These are phyloP conservation scores for Notolabrus celidotus DNA, from an alignment of 2,797 vertebrate species.

Conservation along the genomic window DNA sequence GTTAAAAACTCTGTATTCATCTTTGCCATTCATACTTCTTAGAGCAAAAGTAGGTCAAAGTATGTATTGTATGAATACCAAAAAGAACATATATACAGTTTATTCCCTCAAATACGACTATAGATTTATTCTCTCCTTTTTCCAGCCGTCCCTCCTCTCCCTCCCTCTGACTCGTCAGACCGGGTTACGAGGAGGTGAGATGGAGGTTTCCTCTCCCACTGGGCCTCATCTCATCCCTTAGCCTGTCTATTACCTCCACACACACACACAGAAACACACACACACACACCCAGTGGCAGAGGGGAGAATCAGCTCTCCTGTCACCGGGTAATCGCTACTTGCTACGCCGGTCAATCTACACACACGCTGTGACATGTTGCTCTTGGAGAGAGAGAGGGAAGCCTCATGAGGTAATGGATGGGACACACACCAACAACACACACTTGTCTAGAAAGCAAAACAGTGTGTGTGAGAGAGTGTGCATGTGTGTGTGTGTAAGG, in stretches of 20 bases:
- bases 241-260: conserved; percentile 39
- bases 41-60: too few relatives aligned
- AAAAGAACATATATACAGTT: too few relatives aligned
- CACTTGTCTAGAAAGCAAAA: too few relatives aligned
- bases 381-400: conserved; percentile 60
- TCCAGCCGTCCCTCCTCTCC: too few relatives aligned
- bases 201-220: too few relatives aligned
- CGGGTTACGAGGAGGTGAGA: conserved; percentile 74
- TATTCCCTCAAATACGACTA: too few relatives aligned
- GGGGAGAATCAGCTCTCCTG: conserved; percentile 65
- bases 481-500: conserved; percentile 16
- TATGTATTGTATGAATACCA: too few relatives aligned
- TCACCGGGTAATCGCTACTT: too few relatives aligned
- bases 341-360: conserved; percentile 48
- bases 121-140: too few relatives aligned
- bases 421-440: conserved; percentile 38
- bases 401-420: conserved; percentile 64
- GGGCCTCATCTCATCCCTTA: conserved; percentile 61
- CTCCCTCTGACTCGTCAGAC: conserved; percentile 58
- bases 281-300: conserved; percentile 42
- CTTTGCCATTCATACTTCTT: too few relatives aligned
- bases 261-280: conserved; percentile 41
- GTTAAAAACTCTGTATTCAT: too few relatives aligned
- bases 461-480: neutral
- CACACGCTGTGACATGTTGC: conserved; percentile 67